Conservation (phyloP, 2,888 invertebrate species). For the Zeuzera pyrina region DNA sequence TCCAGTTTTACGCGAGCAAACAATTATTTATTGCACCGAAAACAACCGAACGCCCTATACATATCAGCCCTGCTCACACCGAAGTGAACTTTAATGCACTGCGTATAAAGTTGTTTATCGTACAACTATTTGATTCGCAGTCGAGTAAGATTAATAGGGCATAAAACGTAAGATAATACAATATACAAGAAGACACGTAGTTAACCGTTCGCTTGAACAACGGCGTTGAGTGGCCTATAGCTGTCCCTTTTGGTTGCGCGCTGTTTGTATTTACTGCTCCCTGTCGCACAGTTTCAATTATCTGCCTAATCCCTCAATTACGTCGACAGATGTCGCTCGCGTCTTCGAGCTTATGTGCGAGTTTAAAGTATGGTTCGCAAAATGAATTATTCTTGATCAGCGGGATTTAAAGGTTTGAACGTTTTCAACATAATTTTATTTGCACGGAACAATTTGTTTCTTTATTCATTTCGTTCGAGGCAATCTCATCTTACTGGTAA, state of each 20-base stretch:
- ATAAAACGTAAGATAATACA: conserved; percentile 73
- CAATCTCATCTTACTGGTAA: too few species aligned
- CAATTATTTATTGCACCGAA: conserved; percentile 68
- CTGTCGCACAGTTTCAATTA: conserved; percentile 75
- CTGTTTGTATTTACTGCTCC: conserved; percentile 27
- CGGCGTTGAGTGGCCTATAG: conserved; percentile 38
- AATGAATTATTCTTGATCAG: conserved; percentile 58
- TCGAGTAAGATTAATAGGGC: conserved; percentile 70
- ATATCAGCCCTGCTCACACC: conserved; percentile 16
- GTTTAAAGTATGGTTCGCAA: conserved; percentile 68
- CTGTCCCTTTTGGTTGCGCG: conserved; percentile 40
- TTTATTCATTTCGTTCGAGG: too few species aligned
- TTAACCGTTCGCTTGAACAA: conserved; percentile 70
- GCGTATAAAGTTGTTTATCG: conserved; percentile 29
- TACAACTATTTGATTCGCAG: conserved; percentile 28
- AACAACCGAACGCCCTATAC: conserved; percentile 44
- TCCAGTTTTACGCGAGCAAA: conserved; percentile 66
- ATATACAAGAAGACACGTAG: conserved; percentile 79
- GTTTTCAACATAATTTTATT: too few species aligned
- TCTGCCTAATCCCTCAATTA: conserved; percentile 79
- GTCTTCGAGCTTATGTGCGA: conserved; percentile 69
- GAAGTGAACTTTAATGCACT: conserved; percentile 29
- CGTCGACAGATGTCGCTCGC: conserved; percentile 74
- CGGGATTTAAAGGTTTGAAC: conserved; percentile 30
- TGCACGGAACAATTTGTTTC: too few species aligned